Conservation (phyloP, 2,797 vertebrate species). For the Melanotaenia parkinsoni region DNA sequence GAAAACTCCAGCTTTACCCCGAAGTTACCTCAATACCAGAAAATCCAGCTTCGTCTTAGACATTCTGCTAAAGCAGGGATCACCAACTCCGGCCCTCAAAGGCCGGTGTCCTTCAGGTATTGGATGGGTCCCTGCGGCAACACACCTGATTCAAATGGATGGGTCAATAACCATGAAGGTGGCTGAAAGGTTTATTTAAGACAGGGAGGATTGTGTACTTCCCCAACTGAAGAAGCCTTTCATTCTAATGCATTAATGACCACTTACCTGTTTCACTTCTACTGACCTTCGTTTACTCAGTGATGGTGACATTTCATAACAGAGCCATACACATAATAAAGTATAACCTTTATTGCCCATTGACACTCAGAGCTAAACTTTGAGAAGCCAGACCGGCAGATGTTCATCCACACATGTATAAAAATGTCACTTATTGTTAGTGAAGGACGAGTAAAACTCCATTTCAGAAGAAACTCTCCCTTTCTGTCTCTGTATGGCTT, state of each 20-base stretch:
- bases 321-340: slow-evolving; percentile 74
- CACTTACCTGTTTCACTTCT: slow-evolving; percentile 55
- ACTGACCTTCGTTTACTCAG: slow-evolving; percentile 76
- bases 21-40: too few relatives aligned
- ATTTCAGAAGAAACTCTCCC: slow-evolving; percentile 50
- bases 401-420: slow-evolving; percentile 52
- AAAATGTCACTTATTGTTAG: slow-evolving; percentile 70
- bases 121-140: too few relatives aligned
- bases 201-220: slow-evolving; percentile 2
- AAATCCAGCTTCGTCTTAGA: too few relatives aligned
- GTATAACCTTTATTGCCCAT: slow-evolving; percentile 79
- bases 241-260: slow-evolving; percentile 41
- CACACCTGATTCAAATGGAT: too few relatives aligned
- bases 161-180: neutral
- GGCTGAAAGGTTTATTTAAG: slow-evolving; percentile 26
- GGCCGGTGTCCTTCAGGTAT: too few relatives aligned
- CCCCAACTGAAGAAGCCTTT: slow-evolving; percentile 38
- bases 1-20: too few relatives aligned
- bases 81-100: too few relatives aligned
- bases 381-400: slow-evolving; percentile 36
- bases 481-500: slow-evolving; percentile 48
- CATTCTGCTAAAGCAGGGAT: too few relatives aligned
- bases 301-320: slow-evolving; percentile 79
- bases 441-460: slow-evolving; percentile 51
- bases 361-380: slow-evolving; percentile 56